These are phyloP conservation scores for Zaprionus nigranus DNA, from an alignment of 1,140 invertebrate genomes.

Conservation along the genomic window DNA sequence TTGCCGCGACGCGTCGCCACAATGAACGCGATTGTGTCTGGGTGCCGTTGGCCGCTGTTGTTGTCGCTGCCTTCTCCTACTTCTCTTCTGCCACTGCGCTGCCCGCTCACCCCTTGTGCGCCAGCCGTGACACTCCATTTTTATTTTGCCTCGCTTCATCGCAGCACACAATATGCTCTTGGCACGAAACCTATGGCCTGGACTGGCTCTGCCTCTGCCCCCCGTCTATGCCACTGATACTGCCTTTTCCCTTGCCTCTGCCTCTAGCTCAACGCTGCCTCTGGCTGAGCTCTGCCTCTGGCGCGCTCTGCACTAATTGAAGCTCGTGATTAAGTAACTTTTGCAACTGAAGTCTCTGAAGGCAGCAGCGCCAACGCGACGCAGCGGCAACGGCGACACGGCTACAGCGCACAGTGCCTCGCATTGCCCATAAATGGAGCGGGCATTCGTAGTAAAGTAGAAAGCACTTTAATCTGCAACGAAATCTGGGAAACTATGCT, in stretches of 20 bases:
- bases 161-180: conserved; percentile 51
- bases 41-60: conserved; percentile 23
- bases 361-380: conserved; percentile 25
- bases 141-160: conserved; percentile 65
- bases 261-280: conserved; percentile 17
- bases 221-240: background rate
- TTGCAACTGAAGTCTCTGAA: conserved; percentile 45
- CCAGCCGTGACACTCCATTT: conserved; percentile 79
- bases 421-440: conserved; percentile 6
- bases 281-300: conserved; percentile 11
- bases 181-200: conserved; percentile 69
- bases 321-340: conserved; percentile 82
- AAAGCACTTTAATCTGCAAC: background rate
- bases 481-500: background rate
- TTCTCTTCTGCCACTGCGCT: background rate
- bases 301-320: conserved; percentile 64
- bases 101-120: conserved; percentile 15
- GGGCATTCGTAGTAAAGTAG: background rate
- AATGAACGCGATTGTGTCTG: conserved; percentile 67
- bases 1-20: conserved; percentile 39
- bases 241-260: background rate
- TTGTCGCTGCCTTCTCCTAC: conserved; percentile 3
- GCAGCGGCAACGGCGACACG: conserved; percentile 7
- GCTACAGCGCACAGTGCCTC: background rate
- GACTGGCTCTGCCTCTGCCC: conserved; percentile 32